phyloP scores from a whole-genome alignment of 2,113 vertebrate species.

The Microtus montanus region DNA sequence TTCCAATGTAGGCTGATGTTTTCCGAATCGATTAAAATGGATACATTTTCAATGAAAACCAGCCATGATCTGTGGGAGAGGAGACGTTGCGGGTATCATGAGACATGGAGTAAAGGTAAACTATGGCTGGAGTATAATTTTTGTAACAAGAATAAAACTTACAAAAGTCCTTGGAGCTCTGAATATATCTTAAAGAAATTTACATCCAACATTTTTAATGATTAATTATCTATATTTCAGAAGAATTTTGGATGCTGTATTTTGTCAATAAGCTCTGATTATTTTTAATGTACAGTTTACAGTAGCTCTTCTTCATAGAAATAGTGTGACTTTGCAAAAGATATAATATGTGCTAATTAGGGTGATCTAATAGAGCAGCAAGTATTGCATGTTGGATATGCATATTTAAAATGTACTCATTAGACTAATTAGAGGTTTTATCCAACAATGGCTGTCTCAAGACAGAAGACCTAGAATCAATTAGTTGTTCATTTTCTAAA shows the following conservation, averaged over 20 bases:
- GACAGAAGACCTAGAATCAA: too few relatives aligned
- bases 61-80: background rate
- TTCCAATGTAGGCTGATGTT: background rate
- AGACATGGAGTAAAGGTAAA: background rate
- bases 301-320: background rate
- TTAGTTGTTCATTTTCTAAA: background rate
- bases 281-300: background rate
- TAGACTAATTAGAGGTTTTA: background rate
- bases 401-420: too few relatives aligned
- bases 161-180: background rate
- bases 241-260: background rate
- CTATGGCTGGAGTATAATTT: background rate
- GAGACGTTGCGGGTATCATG: accelerated
- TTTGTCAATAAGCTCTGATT: background rate
- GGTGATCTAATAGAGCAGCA: background rate
- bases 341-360: background rate
- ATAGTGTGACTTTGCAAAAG: background rate
- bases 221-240: background rate
- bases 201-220: background rate
- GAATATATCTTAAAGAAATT: background rate
- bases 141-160: background rate
- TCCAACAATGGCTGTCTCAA: background rate
- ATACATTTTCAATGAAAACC: background rate
- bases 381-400: too few relatives aligned
- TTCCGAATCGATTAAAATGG: background rate